phyloP scores from a whole-genome alignment of 53 echinoderm and acorn worm genomes.

The Arbacia lixula region DNA sequence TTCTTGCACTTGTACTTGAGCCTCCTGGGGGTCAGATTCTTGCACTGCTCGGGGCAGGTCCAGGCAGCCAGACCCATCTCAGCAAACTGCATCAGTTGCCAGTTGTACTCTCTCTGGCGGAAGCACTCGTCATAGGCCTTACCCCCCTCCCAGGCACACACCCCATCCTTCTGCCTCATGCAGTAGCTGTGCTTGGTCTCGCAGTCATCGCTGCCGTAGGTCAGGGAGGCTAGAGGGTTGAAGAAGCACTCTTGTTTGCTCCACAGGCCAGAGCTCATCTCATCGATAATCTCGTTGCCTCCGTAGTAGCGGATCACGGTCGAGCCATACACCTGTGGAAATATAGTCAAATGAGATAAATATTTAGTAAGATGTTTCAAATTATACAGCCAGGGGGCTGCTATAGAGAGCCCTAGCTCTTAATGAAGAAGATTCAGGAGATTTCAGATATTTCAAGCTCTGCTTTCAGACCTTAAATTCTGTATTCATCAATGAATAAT shows the following conservation, averaged over 20 bases:
- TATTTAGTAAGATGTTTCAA: too few species aligned
- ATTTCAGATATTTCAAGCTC: too few species aligned
- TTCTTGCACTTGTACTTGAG: constrained; percentile 64
- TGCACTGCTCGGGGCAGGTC: constrained; percentile 58
- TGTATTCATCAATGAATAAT: too few species aligned
- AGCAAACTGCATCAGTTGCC: constrained; percentile 37
- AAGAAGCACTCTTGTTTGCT: constrained; percentile 56
- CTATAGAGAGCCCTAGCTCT: too few species aligned
- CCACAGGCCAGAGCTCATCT: constrained; percentile 52
- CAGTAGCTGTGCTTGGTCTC: constrained; percentile 54
- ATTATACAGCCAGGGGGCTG: too few species aligned
- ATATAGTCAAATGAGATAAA: too few species aligned
- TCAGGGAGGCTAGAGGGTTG: constrained; percentile 60
- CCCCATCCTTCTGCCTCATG: neutral
- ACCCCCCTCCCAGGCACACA: constrained; percentile 42
- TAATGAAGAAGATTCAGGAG: too few species aligned
- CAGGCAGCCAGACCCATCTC: constrained; percentile 57
- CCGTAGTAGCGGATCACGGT: constrained; percentile 1
- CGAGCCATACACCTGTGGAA: constrained; percentile 44
- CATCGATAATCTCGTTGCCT: constrained; percentile 32
- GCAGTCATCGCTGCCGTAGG: constrained; percentile 57
- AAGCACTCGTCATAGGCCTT: constrained; percentile 45
- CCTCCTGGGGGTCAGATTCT: constrained; percentile 45
- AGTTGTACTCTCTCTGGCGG: constrained; percentile 26
- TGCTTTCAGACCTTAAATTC: too few species aligned